Conservation (phyloP, 2,888 invertebrate genomes). For the Lepidochrysops patricia region DNA sequence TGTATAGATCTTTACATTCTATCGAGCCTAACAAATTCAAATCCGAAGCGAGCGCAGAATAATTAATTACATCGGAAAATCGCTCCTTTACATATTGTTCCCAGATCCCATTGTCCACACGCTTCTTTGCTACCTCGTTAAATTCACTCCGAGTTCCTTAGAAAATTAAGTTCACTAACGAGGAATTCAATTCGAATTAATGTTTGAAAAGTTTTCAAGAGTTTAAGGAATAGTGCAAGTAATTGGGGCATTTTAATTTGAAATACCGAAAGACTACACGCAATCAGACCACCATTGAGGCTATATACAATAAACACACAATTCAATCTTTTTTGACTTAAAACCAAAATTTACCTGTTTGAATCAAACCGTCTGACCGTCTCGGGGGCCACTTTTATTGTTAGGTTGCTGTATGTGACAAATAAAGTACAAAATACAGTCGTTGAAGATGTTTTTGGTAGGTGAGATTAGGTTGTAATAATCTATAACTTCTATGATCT, state of each 20-base stretch:
- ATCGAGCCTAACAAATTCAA: constrained; percentile 4
- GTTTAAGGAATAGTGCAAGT: not conserved
- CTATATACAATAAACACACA: no score
- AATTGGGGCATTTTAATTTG: not conserved
- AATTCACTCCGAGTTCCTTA: constrained; percentile 2
- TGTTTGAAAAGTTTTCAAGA: not conserved
- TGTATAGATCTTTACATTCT: not conserved
- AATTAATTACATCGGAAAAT: constrained; percentile 3
- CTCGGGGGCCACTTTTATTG: no score
- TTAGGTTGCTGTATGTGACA: no score
- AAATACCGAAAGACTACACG: not conserved
- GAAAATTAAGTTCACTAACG: constrained; percentile 6
- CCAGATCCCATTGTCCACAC: constrained; percentile 5
- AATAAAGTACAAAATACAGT: no score
- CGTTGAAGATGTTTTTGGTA: no score
- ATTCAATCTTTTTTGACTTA: no score
- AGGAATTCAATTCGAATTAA: constrained; percentile 2
- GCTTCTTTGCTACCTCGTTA: constrained; percentile 9
- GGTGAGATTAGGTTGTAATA: no score
- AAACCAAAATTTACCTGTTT: no score
- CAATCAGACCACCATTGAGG: no score
- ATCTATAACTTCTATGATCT: no score
- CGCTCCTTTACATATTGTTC: not conserved
- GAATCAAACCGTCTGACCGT: no score
- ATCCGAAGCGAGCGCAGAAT: not conserved